These are phyloP conservation scores for Latrodectus elegans DNA, from an alignment of 2,888 invertebrate genomes.

Conservation along the genomic window DNA sequence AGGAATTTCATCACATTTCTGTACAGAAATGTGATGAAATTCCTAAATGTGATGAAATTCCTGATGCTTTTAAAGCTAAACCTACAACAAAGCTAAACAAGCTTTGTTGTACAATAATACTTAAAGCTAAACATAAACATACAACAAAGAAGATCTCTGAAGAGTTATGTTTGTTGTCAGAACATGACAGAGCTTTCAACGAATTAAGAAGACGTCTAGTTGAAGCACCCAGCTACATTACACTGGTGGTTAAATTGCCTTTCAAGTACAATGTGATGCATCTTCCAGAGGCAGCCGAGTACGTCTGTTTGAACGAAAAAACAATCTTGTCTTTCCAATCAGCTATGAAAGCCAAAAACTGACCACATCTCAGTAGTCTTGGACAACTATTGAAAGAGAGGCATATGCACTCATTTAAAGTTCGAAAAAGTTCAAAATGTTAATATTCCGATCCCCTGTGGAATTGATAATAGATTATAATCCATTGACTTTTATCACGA, in stretches of 20 bases:
- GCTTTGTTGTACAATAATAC: too few relatives aligned
- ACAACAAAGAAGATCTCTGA: background rate
- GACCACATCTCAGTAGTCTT: conserved; percentile 5
- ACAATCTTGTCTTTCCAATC: background rate
- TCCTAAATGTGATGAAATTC: too few relatives aligned
- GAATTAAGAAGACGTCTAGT: background rate
- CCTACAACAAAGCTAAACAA: too few relatives aligned
- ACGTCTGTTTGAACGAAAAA: background rate
- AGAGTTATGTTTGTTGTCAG: background rate
- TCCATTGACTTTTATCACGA: conserved; percentile 7
- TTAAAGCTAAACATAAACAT: too few relatives aligned
- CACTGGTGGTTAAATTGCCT: background rate
- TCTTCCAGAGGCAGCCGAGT: background rate
- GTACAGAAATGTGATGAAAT: too few relatives aligned
- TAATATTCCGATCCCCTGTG: background rate
- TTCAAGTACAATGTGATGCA: background rate
- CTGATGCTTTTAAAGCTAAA: background rate
- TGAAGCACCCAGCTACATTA: background rate
- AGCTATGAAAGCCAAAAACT: conserved; percentile 16
- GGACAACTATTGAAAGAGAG: conserved; percentile 14
- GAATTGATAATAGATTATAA: conserved; percentile 8
- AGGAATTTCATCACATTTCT: too few relatives aligned
- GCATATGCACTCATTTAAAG: background rate
- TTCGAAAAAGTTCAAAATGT: conserved; percentile 13
- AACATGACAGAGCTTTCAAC: background rate